Evolutionary conservation across 2,888 invertebrate genomes (phyloP), one percentile per base, ranked within the genome.

Genomic region (Ormyrus rosae): DNA sequence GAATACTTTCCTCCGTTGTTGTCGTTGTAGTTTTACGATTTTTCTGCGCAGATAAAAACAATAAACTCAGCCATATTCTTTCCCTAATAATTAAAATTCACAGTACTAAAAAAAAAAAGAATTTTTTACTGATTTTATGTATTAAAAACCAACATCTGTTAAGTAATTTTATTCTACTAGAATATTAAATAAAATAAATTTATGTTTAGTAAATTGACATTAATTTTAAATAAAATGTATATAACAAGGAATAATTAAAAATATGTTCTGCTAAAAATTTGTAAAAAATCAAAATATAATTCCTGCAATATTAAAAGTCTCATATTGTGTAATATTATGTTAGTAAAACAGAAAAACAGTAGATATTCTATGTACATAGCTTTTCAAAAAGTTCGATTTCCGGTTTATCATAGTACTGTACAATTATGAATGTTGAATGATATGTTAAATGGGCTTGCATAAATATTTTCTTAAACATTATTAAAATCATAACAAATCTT

Each of bases 1-100:
- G 91, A 8, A 91, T 91, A 80, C 92, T 92, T 82, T 91, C 91
- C 8, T 91, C 88, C 13, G 91, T 91, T n/a, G 91, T 89, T 6
- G 87, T 84, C 8, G 91, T 88, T 11, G 91, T 91, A 11, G 91
- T 89, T 6, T 86, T 84, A n/a, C 61, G 67, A 56, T 71, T 56
- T n/a, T 76, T 78, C 79, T 82, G 75, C 19, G 71, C 45, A 78
- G 72, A 81, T 58, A 72, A 76, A 81, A 76, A 67, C n/a, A 53
- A 63, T 68, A 7, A 34, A 51, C 19, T 72, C 10, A 53, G 34
- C 56, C 7, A 61, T 67, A 6, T 5, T 5, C 4, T 65, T 8
- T 53, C 34, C 34, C 13, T 82, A 67, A 80, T 75, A 83, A 34
- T 34, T 72, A 77, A 78, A 81, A 78, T 78, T 72, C 9, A 45